Evolutionary conservation across 2,888 invertebrate genomes (phyloP).

Genomic region (Limnephilus rhombicus): DNA sequence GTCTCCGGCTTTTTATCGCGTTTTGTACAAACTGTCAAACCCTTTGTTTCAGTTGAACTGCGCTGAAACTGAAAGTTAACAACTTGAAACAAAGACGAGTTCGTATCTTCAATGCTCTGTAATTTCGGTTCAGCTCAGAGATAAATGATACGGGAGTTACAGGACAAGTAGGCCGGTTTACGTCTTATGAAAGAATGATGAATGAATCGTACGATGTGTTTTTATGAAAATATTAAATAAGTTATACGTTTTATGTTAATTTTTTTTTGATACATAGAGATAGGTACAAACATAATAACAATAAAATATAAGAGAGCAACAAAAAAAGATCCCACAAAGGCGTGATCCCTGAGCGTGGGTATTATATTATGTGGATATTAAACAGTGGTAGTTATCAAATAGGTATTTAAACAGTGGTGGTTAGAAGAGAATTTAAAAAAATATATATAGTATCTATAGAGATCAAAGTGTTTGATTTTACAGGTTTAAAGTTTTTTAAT

Average conservation of each 20-base stretch:
- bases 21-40: conserved; percentile 7
- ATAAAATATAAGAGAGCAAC: too few relatives aligned
- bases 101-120: background rate
- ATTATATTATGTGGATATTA: too few relatives aligned
- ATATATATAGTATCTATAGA: too few relatives aligned
- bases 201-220: background rate
- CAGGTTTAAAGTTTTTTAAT: too few relatives aligned
- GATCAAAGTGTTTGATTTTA: too few relatives aligned
- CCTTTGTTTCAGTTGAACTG: background rate
- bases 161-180: background rate
- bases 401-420: too few relatives aligned
- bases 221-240: background rate
- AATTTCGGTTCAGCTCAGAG: background rate
- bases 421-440: too few relatives aligned
- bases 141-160: background rate
- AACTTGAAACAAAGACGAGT: conserved; percentile 19
- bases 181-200: background rate
- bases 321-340: too few relatives aligned
- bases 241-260: background rate
- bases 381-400: too few relatives aligned
- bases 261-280: too few relatives aligned
- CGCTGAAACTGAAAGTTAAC: conserved; percentile 12
- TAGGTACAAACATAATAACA: too few relatives aligned
- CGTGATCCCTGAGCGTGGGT: too few relatives aligned
- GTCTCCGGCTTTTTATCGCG: conserved; percentile 4